Percentiles rank a stretch among this genome's conserved stretches.
phyloP scores from a whole-genome alignment of 2,888 invertebrate species.

The Rapana venosa region DNA sequence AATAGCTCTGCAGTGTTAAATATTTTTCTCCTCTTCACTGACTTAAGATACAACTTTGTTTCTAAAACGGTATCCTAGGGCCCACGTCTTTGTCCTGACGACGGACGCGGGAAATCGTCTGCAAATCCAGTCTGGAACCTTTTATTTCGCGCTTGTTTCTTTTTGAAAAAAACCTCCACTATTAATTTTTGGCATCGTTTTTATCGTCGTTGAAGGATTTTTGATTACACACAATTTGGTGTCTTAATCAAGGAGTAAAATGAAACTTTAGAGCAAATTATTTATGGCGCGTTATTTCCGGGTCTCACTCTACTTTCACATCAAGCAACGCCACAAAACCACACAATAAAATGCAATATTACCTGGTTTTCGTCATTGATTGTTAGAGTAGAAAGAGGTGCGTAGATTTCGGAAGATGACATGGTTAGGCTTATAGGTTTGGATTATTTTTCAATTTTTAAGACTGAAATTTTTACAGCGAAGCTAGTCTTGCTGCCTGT shows the following conservation, averaged over 20 bases:
- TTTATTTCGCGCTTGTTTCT: too few species aligned
- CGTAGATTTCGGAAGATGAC: neutral
- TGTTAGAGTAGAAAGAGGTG: constrained; percentile 56
- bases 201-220: too few species aligned
- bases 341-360: constrained; percentile 40
- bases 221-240: too few species aligned
- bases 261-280: neutral
- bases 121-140: too few species aligned
- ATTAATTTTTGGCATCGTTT: too few species aligned
- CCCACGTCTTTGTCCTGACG: too few species aligned
- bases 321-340: neutral
- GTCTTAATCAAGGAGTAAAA: neutral
- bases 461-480: neutral
- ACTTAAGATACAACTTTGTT: too few species aligned
- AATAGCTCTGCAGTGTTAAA: too few species aligned
- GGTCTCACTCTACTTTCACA: neutral
- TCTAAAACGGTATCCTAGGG: too few species aligned
- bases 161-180: too few species aligned
- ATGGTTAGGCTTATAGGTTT: neutral
- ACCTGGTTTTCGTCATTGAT: constrained; percentile 72
- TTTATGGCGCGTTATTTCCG: neutral
- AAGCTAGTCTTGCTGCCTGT: neutral
- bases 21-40: too few species aligned
- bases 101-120: too few species aligned
- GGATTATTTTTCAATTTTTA: neutral